These are phyloP conservation scores for Stictonetta naevosa DNA, from an alignment of 2,113 vertebrate genomes.

Conservation along the genomic window DNA sequence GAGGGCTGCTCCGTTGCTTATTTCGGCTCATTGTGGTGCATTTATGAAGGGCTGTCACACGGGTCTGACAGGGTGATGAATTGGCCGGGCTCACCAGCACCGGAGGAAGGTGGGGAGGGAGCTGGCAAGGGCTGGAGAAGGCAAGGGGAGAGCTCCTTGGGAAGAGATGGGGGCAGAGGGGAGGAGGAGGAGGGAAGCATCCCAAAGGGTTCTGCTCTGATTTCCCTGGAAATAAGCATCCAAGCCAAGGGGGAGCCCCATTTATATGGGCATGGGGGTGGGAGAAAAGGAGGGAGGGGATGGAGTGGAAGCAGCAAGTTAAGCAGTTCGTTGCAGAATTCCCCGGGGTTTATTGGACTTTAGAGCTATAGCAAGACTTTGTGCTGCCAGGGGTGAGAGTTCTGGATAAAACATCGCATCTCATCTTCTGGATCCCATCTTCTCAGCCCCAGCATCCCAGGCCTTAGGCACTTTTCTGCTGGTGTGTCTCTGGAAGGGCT, in stretches of 20 bases:
- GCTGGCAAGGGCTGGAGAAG: neutral
- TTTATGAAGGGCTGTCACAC: conserved; percentile 71
- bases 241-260: neutral
- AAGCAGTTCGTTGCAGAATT: conserved; percentile 46
- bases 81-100: conserved; percentile 37
- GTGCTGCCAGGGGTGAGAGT: neutral
- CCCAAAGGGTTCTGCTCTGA: neutral
- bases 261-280: neutral
- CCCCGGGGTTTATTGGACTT: neutral
- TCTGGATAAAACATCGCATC: neutral
- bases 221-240: conserved; percentile 35
- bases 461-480: neutral
- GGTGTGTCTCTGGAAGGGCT: neutral
- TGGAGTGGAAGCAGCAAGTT: conserved; percentile 52
- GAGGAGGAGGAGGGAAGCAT: neutral
- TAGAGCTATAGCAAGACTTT: neutral
- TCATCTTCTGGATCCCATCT: neutral
- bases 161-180: conserved; percentile 3
- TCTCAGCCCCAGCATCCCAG: accelerated
- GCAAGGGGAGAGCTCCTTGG: neutral
- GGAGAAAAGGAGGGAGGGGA: neutral
- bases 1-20: conserved; percentile 36
- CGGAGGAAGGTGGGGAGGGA: neutral
- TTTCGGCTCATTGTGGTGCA: conserved; percentile 64
- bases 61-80: conserved; percentile 68